A percentile compares a stretch with the other conserved stretches of the same genome.
Conservation (phyloP, 2,113 vertebrate genomes). For the Corynorhinus townsendii region DNA sequence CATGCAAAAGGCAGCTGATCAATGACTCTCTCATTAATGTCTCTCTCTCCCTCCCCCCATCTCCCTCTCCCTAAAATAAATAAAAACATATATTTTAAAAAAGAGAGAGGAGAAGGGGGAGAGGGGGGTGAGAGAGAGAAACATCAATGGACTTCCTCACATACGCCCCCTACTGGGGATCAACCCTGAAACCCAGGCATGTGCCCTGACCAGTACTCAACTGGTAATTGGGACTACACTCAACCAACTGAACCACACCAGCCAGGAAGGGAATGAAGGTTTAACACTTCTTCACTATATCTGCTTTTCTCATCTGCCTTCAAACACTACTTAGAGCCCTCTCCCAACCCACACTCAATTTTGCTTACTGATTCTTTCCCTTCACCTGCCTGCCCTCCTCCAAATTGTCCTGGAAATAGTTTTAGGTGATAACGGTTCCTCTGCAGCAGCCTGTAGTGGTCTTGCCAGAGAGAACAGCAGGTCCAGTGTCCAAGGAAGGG, state of each 20-base stretch:
- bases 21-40: too few species aligned
- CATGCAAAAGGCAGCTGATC: too few species aligned
- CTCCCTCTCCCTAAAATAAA: too few species aligned
- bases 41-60: too few species aligned
- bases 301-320: background rate
- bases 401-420: background rate
- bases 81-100: background rate
- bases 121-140: background rate
- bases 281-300: background rate
- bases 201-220: too few species aligned
- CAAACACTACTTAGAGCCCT: background rate
- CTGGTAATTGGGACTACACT: background rate
- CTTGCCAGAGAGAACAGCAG: background rate
- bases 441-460: background rate
- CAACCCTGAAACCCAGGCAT: background rate
- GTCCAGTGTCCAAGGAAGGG: background rate
- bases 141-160: too few species aligned
- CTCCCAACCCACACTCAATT: background rate
- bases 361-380: background rate
- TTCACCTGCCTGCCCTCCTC: background rate
- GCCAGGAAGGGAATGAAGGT: background rate
- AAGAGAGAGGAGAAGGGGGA: background rate
- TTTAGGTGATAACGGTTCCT: background rate
- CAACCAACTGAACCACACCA: background rate
- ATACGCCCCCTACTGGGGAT: background rate